Evolutionary conservation across 2,888 invertebrate genomes (phyloP).

Genomic region (Euzophera pinguis): DNA sequence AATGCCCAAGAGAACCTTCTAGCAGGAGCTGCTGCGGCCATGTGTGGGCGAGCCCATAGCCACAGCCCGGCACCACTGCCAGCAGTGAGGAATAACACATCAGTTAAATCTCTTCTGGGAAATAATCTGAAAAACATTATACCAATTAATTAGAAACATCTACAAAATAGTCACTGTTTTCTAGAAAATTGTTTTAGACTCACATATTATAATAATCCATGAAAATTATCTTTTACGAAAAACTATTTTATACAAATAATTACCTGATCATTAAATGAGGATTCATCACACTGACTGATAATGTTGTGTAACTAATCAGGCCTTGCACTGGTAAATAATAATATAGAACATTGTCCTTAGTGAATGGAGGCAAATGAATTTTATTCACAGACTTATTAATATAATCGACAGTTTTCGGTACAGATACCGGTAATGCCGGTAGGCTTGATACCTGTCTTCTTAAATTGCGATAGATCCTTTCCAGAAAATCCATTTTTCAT

Average conservation of each 20-base stretch:
- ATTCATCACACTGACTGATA: constrained; percentile 92
- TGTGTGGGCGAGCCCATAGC: constrained; percentile 89
- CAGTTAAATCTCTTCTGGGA: constrained; percentile 88
- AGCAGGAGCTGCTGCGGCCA: constrained; percentile 82
- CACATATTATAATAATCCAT: no score
- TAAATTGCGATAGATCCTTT: constrained; percentile 55
- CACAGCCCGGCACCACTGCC: constrained; percentile 91
- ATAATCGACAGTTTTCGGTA: constrained; percentile 58
- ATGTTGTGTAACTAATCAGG: constrained; percentile 86
- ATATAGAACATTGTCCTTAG: constrained; percentile 84
- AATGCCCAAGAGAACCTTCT: constrained; percentile 85
- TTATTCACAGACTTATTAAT: constrained; percentile 60
- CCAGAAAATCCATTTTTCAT: constrained; percentile 59
- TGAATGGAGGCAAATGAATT: constrained; percentile 82
- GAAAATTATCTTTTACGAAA: not conserved
- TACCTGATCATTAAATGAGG: constrained; percentile 87
- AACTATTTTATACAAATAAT: not conserved
- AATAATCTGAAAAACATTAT: constrained; percentile 75
- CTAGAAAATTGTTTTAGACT: no score
- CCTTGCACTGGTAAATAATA: constrained; percentile 89
- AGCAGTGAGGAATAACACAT: constrained; percentile 88
- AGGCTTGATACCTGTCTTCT: constrained; percentile 47
- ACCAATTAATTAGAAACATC: not conserved
- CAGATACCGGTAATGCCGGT: constrained; percentile 48
- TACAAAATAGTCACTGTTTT: not conserved